phyloP scores from a whole-genome alignment of 2,113 vertebrate species.

The Penelope pileata region DNA sequence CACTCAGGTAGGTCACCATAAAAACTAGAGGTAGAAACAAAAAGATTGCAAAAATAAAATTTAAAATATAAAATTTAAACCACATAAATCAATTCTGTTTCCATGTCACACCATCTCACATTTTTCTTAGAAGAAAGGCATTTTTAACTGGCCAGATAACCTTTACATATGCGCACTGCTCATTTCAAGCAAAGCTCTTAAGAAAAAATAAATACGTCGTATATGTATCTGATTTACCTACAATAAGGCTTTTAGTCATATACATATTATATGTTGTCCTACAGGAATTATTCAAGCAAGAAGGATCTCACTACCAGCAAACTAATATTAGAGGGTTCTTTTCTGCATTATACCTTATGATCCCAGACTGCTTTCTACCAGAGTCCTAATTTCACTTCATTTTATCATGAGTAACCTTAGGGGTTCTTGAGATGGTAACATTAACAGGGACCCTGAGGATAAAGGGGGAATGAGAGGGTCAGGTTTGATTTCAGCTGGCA shows the following conservation, averaged over 20 bases:
- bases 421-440: slow-evolving; percentile 76
- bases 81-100: not conserved
- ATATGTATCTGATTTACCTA: not conserved
- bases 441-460: slow-evolving; percentile 46
- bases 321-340: slow-evolving; percentile 20
- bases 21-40: not conserved
- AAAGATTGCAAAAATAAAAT: not conserved
- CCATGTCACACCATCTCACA: not conserved
- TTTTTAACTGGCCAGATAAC: slow-evolving; percentile 17
- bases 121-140: not conserved
- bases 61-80: slow-evolving; percentile 34
- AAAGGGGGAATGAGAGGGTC: not conserved
- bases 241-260: not conserved
- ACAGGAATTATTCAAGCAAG: not conserved
- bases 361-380: slow-evolving; percentile 75
- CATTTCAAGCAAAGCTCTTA: not conserved
- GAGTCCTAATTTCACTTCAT: slow-evolving; percentile 79
- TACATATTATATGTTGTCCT: not conserved
- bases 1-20: not conserved
- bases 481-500: slow-evolving; percentile 60
- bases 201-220: not conserved
- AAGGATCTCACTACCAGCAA: slow-evolving; percentile 8
- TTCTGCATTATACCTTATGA: slow-evolving; percentile 76
- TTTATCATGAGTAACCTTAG: slow-evolving; percentile 75
- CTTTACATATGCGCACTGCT: not conserved